These are phyloP conservation scores for Anoplius nigerrimus DNA, from an alignment of 2,888 invertebrate species.

Conservation along the genomic window DNA sequence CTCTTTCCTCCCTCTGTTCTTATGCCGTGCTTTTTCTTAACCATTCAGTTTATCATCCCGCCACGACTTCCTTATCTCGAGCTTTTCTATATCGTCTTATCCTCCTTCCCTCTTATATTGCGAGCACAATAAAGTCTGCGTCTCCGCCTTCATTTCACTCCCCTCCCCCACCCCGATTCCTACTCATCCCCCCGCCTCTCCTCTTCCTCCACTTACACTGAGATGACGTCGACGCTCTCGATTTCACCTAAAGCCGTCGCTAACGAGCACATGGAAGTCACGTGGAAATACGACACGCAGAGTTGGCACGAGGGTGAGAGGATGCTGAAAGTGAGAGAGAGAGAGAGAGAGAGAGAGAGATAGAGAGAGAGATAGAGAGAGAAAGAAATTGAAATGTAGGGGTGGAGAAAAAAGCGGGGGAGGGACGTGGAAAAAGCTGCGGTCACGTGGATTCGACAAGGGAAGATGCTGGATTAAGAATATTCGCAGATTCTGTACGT, in stretches of 20 bases:
- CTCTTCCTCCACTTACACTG: slow-evolving; percentile 44
- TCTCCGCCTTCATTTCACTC: slow-evolving; percentile 29
- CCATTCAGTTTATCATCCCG: too few species aligned
- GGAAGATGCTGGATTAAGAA: slow-evolving; percentile 26
- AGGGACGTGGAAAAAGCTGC: slow-evolving; percentile 44
- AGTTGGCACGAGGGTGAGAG: slow-evolving; percentile 10
- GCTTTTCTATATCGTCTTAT: slow-evolving; percentile 4
- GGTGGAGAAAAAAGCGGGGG: slow-evolving; percentile 10
- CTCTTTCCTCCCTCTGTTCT: too few species aligned
- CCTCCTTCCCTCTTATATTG: slow-evolving; percentile 20
- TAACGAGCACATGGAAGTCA: slow-evolving; percentile 75
- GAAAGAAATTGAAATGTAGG: not conserved
- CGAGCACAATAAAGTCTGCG: not conserved
- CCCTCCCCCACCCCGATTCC: not conserved
- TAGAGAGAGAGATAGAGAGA: slow-evolving; percentile 1
- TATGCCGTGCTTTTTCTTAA: too few species aligned
- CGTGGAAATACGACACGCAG: slow-evolving; percentile 64
- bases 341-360: not conserved
- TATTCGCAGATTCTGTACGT: not conserved
- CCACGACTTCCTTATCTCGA: too few species aligned
- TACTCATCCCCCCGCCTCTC: not conserved
- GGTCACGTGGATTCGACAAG: slow-evolving; percentile 67
- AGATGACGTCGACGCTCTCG: slow-evolving; percentile 68
- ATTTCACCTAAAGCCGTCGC: slow-evolving; percentile 73
- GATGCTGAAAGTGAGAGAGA: slow-evolving; percentile 15